Evolutionary conservation across 2,113 vertebrate species (phyloP), one percentile per base, ranked within the genome.

Genomic region (Mus pahari): DNA sequence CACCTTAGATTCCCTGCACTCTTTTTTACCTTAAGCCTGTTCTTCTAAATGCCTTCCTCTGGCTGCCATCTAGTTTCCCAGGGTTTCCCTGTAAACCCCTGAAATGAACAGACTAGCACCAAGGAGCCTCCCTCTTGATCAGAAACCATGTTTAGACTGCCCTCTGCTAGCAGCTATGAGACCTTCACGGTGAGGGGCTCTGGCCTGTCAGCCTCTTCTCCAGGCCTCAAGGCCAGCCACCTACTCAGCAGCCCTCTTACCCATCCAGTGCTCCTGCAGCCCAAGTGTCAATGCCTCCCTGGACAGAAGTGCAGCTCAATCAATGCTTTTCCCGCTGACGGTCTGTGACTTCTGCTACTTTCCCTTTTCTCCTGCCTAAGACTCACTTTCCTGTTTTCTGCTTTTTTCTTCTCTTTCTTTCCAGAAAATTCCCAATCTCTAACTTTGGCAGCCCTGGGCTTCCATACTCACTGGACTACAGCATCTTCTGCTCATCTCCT

Each of bases 121-220:
- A 28, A 66, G 94, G 36, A 94, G 48, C 55, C 16, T 86, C 58
- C 71, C n/a, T 94, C 64, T 93, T 71, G 96, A 88, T 75, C 26
- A 75, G 79, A 90, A 96, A 87, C 8, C 53, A 1, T 92, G 95
- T 82, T 81, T 90, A 92, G 90, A 71, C 0, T 92, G 96, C 97
- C 97, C 96, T 97, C 97, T 97, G 91, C 94, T 98, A 96, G 97
- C 73, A 60, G 86, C 73, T 60, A 28, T n/a, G 20, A 68, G 62
- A 66, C 42, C 42, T 48, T 89, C 48, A 82, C 53, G 81, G 60
- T 55, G 5, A 82, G 66, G 55, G 81, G 45, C 50, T 95, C 73
- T 5, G 31, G 62, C 10, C 14, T 19, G 24, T 7, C 4, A 42
- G 48, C 9, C 19, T 28, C 19, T 83, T 62, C 81, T 42, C 28